These are phyloP conservation scores for Muntiacus reevesi DNA, from an alignment of 2,113 vertebrate genomes.

Conservation along the genomic window DNA sequence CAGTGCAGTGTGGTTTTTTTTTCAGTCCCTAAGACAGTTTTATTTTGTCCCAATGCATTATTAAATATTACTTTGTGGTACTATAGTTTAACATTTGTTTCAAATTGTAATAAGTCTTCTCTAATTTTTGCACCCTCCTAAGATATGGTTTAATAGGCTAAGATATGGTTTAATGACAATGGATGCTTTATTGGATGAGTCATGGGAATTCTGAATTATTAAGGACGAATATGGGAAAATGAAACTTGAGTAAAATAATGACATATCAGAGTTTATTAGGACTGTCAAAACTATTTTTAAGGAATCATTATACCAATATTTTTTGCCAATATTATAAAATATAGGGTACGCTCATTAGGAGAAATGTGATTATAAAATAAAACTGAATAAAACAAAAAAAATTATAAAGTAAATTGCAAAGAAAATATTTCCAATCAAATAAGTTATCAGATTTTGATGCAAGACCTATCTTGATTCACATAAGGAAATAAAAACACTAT, in stretches of 20 bases:
- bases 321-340: neutral
- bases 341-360: neutral
- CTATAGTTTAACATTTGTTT: conserved; percentile 3
- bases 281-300: neutral
- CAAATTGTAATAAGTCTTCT: neutral
- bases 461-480: neutral
- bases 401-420: neutral
- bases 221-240: neutral
- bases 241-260: neutral
- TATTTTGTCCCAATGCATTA: conserved; percentile 30
- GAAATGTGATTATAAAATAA: neutral
- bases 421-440: neutral
- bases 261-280: neutral
- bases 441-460: neutral
- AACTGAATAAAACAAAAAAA: neutral
- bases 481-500: neutral
- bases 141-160: neutral
- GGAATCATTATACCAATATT: neutral
- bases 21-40: neutral
- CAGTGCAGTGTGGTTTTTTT: neutral
- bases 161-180: neutral
- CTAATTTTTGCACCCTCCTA: neutral
- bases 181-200: neutral
- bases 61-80: conserved; percentile 36
- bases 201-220: neutral